Evolutionary conservation across 2,888 invertebrate species (phyloP).

Genomic region (Ceramica pisi): DNA sequence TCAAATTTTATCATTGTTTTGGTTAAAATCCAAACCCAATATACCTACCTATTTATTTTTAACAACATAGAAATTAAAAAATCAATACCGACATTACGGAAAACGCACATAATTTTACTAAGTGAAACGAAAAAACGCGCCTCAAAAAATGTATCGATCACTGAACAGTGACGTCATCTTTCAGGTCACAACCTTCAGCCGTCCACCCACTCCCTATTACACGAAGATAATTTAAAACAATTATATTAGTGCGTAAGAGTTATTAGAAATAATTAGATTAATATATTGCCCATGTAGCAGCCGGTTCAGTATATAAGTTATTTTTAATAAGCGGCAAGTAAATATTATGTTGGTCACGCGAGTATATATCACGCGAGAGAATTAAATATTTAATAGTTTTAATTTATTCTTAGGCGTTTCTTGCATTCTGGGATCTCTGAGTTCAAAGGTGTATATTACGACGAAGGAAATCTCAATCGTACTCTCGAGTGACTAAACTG

Average conservation of each 20-base stretch:
- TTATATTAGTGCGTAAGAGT: conserved; percentile 47
- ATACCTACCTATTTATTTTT: neutral
- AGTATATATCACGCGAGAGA: conserved; percentile 53
- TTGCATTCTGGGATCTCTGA: neutral
- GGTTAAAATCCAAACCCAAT: neutral
- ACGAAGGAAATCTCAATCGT: neutral
- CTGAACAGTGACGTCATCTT: conserved; percentile 22
- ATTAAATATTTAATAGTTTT: conserved; percentile 15
- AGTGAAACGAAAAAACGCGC: neutral
- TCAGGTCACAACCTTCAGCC: conserved; percentile 16
- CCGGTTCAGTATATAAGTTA: conserved; percentile 45
- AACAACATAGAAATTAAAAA: neutral
- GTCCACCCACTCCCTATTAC: conserved; percentile 16
- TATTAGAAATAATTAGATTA: conserved; percentile 58
- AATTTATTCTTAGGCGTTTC: conserved; percentile 19
- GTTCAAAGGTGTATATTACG: neutral
- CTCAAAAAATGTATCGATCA: conserved; percentile 23
- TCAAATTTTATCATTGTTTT: neutral
- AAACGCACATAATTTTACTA: neutral
- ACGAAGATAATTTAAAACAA: conserved; percentile 50
- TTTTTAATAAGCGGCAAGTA: conserved; percentile 58
- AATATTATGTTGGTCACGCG: conserved; percentile 58
- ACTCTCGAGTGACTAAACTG: too few relatives aligned
- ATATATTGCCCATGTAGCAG: conserved; percentile 46
- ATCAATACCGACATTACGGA: neutral